Evolutionary conservation across 2,113 vertebrate genomes (phyloP), one percentile per base, ranked within the genome.

Genomic region (Coturnix japonica): DNA sequence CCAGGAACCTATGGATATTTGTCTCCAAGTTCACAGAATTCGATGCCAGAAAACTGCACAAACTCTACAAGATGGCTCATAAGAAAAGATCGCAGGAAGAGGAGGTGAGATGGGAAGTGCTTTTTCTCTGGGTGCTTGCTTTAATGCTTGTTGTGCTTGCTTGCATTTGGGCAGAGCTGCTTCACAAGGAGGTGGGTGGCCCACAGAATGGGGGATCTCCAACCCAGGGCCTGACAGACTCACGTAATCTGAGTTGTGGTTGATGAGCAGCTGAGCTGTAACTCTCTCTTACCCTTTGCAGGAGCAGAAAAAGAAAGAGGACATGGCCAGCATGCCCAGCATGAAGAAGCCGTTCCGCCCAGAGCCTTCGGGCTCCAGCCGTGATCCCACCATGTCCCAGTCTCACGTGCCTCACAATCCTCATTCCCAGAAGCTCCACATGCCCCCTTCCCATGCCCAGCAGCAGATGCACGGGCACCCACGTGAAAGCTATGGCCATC

Each of bases 1-100:
- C 35, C 95, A 99, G 99, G 97, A 99, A 99, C 92, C 98, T 99
- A 28, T 99, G 99, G 99, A 99, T 99, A 92, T 99, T 99, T 98
- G 99, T 99, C 90, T 99, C 99, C 53, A 99, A 99, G 97, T 99
- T 99, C 93, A 99, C 99, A 14, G 99, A 99, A 97, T 99, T 99
- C 96, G 98, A 99, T 60, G 99, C 99, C 17, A 98, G 98, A 95
- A 99, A 99, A 93, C 97, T 99, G 72, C 99, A 99, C 96, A 99
- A 99, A 80, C 98, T 99, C 85, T 99, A 99, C 95, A 99, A 99
- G 97, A 99, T 99, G 99, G 99, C 99, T 59, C 98, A 98, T 95
- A 99, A 99, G 97, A 99, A 99, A 95, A 98, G 99, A 56, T 98
- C 98, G 2, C 99, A 99, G 53, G 99, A 99, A 87, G 99, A 99